Evolutionary conservation across 2,113 vertebrate genomes (phyloP).

Genomic region (Cichladusa arquata): DNA sequence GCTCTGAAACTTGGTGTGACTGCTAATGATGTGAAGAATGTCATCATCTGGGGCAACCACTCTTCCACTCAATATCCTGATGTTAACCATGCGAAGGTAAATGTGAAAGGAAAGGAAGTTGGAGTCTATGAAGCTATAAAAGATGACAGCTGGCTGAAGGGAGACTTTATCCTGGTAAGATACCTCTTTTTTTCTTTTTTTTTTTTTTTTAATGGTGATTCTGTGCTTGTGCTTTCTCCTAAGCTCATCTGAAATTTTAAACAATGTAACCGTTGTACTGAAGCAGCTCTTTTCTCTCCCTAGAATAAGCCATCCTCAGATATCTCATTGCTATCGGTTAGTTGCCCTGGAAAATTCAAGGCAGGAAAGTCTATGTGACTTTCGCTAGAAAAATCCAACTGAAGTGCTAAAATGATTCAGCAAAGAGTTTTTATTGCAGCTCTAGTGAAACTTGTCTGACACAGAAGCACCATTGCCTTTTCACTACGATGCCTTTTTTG

Average conservation of each 20-base stretch:
- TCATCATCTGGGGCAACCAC: slow-evolving; percentile 99
- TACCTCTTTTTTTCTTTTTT: not conserved
- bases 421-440: not conserved
- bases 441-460: not conserved
- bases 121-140: slow-evolving; percentile 87
- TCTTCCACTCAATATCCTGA: slow-evolving; percentile 98
- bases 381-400: not conserved
- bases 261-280: not conserved
- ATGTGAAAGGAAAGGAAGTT: slow-evolving; percentile 79
- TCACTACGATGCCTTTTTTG: not conserved
- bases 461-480: not conserved
- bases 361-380: not conserved
- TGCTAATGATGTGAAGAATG: slow-evolving; percentile 89
- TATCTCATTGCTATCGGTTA: not conserved
- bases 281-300: not conserved
- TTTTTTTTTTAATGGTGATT: not conserved
- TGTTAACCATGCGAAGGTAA: slow-evolving; percentile 87
- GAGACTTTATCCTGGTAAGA: slow-evolving; percentile 91
- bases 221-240: not conserved
- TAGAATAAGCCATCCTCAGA: not conserved
- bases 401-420: not conserved
- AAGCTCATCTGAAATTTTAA: not conserved
- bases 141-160: slow-evolving; percentile 90
- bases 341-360: not conserved
- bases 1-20: slow-evolving; percentile 87